phyloP scores from a whole-genome alignment of 2,888 invertebrate species.

The Diarsia dahlii region DNA sequence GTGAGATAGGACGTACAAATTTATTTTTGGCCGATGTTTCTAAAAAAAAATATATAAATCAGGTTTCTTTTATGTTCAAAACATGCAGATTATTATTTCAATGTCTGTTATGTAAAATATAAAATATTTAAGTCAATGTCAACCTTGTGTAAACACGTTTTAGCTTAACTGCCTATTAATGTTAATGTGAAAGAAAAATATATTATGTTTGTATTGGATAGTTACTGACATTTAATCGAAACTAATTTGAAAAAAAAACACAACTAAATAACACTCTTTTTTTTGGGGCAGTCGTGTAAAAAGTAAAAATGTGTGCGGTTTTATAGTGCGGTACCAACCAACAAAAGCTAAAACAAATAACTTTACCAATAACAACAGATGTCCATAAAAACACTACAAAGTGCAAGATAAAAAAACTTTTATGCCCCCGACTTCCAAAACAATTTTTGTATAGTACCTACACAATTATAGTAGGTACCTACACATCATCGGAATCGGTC shows the following conservation, averaged over 20 bases:
- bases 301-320: background rate
- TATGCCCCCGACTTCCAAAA: background rate
- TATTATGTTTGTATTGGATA: background rate
- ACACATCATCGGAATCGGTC: no score
- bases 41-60: background rate
- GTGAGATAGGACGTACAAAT: background rate
- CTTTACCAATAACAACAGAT: background rate
- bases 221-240: background rate
- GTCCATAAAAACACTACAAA: background rate
- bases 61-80: constrained; percentile 16
- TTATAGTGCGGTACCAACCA: background rate
- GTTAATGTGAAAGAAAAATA: background rate
- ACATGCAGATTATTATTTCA: background rate
- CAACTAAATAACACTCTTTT: no score
- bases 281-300: no score
- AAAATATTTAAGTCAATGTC: background rate
- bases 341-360: background rate
- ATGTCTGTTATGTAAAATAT: background rate
- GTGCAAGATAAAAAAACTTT: background rate
- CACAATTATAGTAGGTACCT: no score
- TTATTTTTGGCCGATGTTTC: background rate
- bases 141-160: constrained; percentile 16
- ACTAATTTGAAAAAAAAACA: background rate
- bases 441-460: background rate
- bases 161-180: background rate